A percentile compares a stretch with the other conserved stretches of the same genome.
These are phyloP conservation scores for Uropsilus gracilis DNA, from an alignment of 2,113 vertebrate species.

Conservation along the genomic window DNA sequence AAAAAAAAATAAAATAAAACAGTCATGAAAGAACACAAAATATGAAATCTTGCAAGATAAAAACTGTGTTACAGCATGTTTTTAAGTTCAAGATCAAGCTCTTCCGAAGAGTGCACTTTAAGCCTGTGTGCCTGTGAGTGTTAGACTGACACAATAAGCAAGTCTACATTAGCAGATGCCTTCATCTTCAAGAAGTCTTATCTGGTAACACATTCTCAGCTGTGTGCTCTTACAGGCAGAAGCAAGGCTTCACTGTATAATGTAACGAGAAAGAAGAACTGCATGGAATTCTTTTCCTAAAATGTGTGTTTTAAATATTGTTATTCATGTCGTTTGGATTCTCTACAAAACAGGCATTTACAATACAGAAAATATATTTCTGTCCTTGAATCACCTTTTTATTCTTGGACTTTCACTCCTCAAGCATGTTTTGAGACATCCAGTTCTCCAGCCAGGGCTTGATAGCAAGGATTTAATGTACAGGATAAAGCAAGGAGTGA, in stretches of 20 bases:
- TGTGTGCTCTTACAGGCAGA: neutral
- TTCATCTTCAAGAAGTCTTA: neutral
- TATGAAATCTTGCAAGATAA: neutral
- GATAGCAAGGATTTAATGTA: neutral
- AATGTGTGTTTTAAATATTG: neutral
- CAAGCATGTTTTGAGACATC: neutral
- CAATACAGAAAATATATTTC: neutral
- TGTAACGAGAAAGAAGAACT: neutral
- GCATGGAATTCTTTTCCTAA: neutral
- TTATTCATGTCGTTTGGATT: neutral
- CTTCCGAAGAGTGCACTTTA: neutral
- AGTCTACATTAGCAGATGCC: neutral
- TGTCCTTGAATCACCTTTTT: neutral
- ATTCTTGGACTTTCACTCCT: neutral
- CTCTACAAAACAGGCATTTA: neutral
- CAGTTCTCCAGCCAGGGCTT: neutral
- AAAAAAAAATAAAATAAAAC: neutral
- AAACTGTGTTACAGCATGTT: neutral
- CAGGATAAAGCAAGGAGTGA: neutral
- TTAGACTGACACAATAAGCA: neutral
- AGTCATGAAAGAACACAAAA: neutral
- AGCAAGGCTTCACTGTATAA: neutral
- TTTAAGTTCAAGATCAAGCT: neutral
- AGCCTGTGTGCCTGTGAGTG: neutral
- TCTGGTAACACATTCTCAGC: neutral